These are phyloP conservation scores for Ochropleura leucogaster DNA, from an alignment of 2,888 invertebrate species.

Conservation along the genomic window DNA sequence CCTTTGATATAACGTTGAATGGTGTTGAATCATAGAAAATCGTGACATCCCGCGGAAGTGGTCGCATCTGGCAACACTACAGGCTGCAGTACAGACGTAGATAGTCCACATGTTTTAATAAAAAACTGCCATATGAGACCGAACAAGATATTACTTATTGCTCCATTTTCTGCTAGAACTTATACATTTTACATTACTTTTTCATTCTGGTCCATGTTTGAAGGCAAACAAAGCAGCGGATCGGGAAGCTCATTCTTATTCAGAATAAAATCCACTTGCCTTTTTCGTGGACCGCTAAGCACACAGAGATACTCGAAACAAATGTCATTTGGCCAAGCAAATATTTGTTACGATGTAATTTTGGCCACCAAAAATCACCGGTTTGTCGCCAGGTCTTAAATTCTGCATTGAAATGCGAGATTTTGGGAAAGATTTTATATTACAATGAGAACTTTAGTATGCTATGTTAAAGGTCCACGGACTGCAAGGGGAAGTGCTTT, in stretches of 20 bases:
- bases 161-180: constrained; percentile 44
- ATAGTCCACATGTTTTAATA: constrained; percentile 62
- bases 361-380: constrained; percentile 5
- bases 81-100: constrained; percentile 41
- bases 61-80: constrained; percentile 58
- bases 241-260: constrained; percentile 51
- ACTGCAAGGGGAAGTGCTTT: not conserved
- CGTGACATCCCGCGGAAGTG: constrained; percentile 62
- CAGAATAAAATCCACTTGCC: constrained; percentile 42
- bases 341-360: constrained; percentile 37
- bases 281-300: constrained; percentile 40
- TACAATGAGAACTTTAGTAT: not conserved
- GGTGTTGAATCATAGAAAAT: constrained; percentile 64
- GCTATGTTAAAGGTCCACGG: not conserved
- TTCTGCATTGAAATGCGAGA: constrained; percentile 4
- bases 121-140: constrained; percentile 63
- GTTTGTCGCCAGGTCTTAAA: constrained; percentile 5
- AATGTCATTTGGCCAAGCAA: constrained; percentile 37
- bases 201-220: constrained; percentile 38
- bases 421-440: not conserved
- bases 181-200: constrained; percentile 52
- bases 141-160: constrained; percentile 56
- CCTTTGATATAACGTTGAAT: constrained; percentile 59
- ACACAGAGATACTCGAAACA: constrained; percentile 45
- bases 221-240: constrained; percentile 38